Base-by-base conservation (phyloP, 1,140 invertebrate species). In the Homalodisca vitripennis region DNA sequence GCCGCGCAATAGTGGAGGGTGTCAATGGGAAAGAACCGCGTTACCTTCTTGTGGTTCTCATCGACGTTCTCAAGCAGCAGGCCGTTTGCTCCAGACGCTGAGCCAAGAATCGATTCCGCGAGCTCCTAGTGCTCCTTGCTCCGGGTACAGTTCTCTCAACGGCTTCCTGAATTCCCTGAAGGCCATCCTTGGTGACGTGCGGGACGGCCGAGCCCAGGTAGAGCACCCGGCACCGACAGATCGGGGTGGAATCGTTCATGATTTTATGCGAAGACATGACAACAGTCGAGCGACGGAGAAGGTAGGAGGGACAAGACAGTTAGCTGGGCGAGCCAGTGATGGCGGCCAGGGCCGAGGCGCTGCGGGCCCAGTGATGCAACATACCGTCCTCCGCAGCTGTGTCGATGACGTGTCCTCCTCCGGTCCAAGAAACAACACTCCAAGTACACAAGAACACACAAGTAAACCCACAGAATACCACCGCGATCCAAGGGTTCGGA, bases 141-240 rank as follows among this genome's bases (percentile, higher is more conserved):
- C 92, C 17, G 95, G 96, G 78, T 99, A 99, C n/a, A 98, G 82
- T 76, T 98, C 96, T 72, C 92, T 86, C 69, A 99, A 79, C 0
- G 98, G 98, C n/a, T 78, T 98, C 95, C 81, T 99, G 98, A 67
- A 99, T 97, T 17, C 97, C 97, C 78, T 98, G 91, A 20, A 99
- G 83, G 22, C 98, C 98, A 78, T 98, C 95, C 78, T 98, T 98
- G 74, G 97, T 98, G 76, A 98, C 92, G 74, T 98, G 92, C 3
- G 98, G 98, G 70, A 99, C 97, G 0, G 97, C 92, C 72, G 94
- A 98, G 46, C 98, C 98, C 73, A 99, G 85, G 80, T 99, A 99
- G 53, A 99, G 85, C n/a, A 99, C 98, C 65, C 97, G 88, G 81
- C 96, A 98, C 73, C 94, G 87, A 81, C 94, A 97, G 74, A 97